These are phyloP conservation scores for Calycopis cecrops DNA, from an alignment of 1,140 invertebrate species.

Conservation along the genomic window DNA sequence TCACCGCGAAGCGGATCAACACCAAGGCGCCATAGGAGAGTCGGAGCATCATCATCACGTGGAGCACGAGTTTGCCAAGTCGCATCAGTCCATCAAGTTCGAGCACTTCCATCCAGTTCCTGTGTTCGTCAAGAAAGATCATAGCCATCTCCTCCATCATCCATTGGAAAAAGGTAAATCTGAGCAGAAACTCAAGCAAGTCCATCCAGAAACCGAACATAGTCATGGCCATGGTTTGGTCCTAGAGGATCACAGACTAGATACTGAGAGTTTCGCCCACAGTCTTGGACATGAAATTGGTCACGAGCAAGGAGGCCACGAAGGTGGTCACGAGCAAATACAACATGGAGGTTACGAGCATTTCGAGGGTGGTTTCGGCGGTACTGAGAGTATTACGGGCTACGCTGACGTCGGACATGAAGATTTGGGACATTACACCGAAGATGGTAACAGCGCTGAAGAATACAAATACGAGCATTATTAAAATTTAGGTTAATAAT, in stretches of 20 bases:
- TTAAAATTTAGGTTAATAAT: constrained; percentile 43
- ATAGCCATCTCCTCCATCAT: constrained; percentile 77
- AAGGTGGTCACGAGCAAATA: constrained; percentile 26
- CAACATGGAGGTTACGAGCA: constrained; percentile 37
- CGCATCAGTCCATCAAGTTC: constrained; percentile 79
- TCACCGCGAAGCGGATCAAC: constrained; percentile 63
- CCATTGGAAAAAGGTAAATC: constrained; percentile 78
- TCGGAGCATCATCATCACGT: constrained; percentile 76
- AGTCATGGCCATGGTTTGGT: constrained; percentile 75
- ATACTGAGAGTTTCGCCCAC: constrained; percentile 71
- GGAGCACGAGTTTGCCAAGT: constrained; percentile 78
- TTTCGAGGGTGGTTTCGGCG: constrained; percentile 47
- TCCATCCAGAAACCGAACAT: constrained; percentile 77
- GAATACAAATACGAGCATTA: constrained; percentile 59
- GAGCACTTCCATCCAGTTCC: constrained; percentile 80
- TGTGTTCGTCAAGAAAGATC: constrained; percentile 79
- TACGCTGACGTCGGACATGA: constrained; percentile 48
- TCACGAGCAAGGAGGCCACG: constrained; percentile 49
- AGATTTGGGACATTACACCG: constrained; percentile 45
- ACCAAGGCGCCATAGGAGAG: constrained; percentile 69
- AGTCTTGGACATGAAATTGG: constrained; percentile 47
- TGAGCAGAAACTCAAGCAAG: constrained; percentile 75
- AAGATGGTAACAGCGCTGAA: constrained; percentile 49
- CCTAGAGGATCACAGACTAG: constrained; percentile 75
- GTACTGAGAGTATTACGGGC: constrained; percentile 53